Evolutionary conservation across 2,797 vertebrate species (phyloP).

Genomic region (Coracias cyanogaster): DNA sequence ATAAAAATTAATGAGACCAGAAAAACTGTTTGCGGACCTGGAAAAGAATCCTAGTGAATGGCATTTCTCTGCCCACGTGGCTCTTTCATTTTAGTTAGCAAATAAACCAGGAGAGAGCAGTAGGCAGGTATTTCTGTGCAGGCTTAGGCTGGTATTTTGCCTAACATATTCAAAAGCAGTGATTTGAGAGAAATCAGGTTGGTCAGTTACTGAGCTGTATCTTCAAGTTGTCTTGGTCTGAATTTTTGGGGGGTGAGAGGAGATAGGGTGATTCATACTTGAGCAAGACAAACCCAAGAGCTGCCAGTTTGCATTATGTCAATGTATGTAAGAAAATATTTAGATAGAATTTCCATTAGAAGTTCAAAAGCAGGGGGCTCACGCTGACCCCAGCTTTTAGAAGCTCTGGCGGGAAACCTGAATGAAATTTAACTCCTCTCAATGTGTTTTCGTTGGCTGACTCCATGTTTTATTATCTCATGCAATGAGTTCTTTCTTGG

Average conservation of each 20-base stretch:
- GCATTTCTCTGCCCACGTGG: not conserved
- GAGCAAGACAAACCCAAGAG: conserved; percentile 56
- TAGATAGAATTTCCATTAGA: conserved; percentile 78
- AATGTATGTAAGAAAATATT: conserved; percentile 83
- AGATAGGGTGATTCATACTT: conserved; percentile 45
- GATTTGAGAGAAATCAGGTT: not conserved
- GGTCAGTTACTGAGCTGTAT: not conserved
- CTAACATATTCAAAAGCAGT: not conserved
- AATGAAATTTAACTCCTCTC: conserved; percentile 70
- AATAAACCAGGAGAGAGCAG: conserved; percentile 19
- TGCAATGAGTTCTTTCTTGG: conserved; percentile 80
- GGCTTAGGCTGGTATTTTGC: conserved; percentile 12
- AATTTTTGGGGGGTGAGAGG: not conserved
- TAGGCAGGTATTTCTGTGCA: not conserved
- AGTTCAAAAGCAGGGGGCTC: conserved; percentile 70
- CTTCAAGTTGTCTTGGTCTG: conserved; percentile 10
- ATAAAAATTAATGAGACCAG: conserved; percentile 34
- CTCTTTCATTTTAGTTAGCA: conserved; percentile 30
- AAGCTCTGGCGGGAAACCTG: conserved; percentile 78
- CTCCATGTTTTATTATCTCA: conserved; percentile 79
- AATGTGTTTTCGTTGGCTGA: conserved; percentile 79
- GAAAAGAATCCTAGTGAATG: not conserved
- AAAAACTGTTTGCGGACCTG: conserved; percentile 1
- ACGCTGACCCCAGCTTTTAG: conserved; percentile 65
- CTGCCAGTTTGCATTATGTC: conserved; percentile 81